Evolutionary conservation across 1,140 invertebrate species (phyloP), one percentile per base, ranked within the genome.

Genomic region (Ostrea denselamellosa): DNA sequence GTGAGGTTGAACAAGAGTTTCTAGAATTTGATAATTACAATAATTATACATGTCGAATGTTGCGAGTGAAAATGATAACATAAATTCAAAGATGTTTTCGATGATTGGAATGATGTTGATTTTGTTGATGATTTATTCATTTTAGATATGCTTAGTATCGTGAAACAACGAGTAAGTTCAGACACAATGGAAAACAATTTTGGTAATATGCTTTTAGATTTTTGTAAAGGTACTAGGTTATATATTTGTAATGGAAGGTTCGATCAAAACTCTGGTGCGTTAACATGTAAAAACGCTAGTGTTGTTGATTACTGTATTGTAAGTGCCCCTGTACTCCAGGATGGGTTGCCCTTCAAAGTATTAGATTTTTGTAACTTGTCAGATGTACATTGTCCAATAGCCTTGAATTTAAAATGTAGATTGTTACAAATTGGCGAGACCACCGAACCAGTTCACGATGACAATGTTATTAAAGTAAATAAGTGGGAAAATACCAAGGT

Each of bases 1-100:
- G 19, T 62, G 56, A 62, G 19, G 56, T 62, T 62, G 56, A 62
- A 62, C 56, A 62, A 62, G 56, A 62, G 19, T 62, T 62, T 62
- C 19, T 62, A 62, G 19, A 19, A 62, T 62, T 62, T 19, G 19
- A 62, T 10, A 62, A 62, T 62, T 19, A 19, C 56, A 62, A 62
- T 62, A 62, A 62, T 62, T 62, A 62, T 62, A 62, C 56, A 62
- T 62, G 56, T 62, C 19, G 9, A 62, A 62, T 62, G 56, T 62
- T 19, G 56, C 56, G 19, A 62, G 19, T 62, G 56, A 62, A 62
- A 62, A 62, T 62, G 56, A 62, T 62, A 10, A 10, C 9, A 62
- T 62, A 62, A 62, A 19, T 62, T 62, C 56, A 19, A 62, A 62
- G 56, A 62, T 62, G 9, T 10, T 62, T 62, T 62, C 56, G 56